Evolutionary conservation across 2,113 vertebrate species (phyloP).

Genomic region (Arvicanthis niloticus): DNA sequence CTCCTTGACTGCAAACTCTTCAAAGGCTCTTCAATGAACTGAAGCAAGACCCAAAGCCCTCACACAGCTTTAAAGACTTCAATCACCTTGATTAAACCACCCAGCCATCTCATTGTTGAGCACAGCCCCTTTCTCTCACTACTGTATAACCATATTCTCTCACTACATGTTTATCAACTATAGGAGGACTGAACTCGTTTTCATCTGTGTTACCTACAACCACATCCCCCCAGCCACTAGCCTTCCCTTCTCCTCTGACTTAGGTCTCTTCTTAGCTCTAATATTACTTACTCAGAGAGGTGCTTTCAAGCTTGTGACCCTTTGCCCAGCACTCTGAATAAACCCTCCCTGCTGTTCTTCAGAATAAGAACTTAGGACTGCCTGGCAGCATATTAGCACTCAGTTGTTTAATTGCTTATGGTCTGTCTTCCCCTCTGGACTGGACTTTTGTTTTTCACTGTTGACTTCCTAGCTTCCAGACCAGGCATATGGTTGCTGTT

Average conservation of each 20-base stretch:
- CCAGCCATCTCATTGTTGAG: neutral
- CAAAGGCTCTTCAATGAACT: neutral
- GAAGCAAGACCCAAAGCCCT: neutral
- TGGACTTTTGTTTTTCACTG: neutral
- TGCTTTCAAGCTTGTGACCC: neutral
- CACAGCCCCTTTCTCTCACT: neutral
- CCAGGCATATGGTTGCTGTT: neutral
- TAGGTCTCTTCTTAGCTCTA: neutral
- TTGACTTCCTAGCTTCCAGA: constrained; percentile 1
- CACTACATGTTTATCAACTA: neutral
- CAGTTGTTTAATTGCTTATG: constrained; percentile 40
- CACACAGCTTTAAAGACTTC: neutral
- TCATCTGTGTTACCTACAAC: neutral
- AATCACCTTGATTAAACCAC: neutral
- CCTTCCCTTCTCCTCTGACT: neutral
- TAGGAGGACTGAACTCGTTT: neutral
- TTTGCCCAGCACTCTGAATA: neutral
- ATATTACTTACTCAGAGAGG: neutral
- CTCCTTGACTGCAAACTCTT: neutral
- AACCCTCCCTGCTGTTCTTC: neutral
- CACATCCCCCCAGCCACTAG: neutral
- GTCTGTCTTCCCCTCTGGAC: neutral
- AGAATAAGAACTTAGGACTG: neutral
- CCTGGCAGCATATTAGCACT: constrained; percentile 5
- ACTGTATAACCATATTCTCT: neutral